These are phyloP conservation scores for Propithecus coquereli DNA, from an alignment of 2,113 vertebrate genomes.

Conservation along the genomic window DNA sequence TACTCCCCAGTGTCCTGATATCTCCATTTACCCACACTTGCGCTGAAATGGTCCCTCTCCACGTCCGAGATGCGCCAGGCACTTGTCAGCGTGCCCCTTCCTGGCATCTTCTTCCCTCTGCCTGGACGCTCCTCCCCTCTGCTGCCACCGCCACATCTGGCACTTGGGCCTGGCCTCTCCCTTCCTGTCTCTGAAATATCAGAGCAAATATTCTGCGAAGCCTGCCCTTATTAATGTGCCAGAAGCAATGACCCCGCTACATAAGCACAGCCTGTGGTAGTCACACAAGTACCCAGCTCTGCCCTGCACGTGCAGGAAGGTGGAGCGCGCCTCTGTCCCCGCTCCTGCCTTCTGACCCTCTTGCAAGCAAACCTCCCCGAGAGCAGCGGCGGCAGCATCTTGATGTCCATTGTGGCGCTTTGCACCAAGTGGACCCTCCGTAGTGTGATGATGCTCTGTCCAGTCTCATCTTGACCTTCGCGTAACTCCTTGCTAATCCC, in stretches of 20 bases:
- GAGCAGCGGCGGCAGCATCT: neutral
- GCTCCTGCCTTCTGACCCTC: too few relatives aligned
- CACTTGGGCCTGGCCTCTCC: neutral
- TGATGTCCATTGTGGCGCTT: neutral
- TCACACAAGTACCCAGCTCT: neutral
- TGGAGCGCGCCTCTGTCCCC: neutral
- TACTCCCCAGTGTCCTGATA: neutral
- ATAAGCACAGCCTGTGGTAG: too few relatives aligned
- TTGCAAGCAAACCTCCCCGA: neutral
- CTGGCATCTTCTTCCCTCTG: too few relatives aligned
- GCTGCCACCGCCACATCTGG: neutral
- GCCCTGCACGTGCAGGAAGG: neutral
- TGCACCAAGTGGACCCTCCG: neutral
- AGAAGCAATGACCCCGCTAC: neutral
- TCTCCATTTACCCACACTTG: neutral
- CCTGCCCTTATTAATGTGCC: neutral
- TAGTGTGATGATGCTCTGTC: neutral
- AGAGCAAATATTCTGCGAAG: neutral
- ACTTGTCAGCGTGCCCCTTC: neutral
- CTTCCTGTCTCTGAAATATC: neutral
- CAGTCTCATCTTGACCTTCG: neutral
- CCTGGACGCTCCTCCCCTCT: neutral
- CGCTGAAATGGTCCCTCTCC: too few relatives aligned
- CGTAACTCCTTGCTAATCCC: neutral
- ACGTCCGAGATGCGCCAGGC: neutral